These are phyloP conservation scores for Tetanocera ferruginea DNA, from an alignment of 2,888 invertebrate genomes.

Conservation along the genomic window DNA sequence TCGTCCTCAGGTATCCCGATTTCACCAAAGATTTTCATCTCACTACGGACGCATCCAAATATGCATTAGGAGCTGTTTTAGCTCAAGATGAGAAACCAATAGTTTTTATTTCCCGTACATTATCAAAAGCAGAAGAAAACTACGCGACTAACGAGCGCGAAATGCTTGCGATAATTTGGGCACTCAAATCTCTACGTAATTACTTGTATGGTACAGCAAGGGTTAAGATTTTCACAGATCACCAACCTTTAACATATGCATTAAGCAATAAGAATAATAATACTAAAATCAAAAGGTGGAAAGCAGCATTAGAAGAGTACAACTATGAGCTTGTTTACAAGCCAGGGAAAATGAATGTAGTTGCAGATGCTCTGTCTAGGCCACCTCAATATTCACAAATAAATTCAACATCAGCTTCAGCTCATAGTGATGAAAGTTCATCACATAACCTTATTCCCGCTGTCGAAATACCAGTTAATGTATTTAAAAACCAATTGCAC, in stretches of 20 bases:
- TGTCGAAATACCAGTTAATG: no score
- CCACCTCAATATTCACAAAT: not conserved
- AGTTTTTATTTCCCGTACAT: constrained; percentile 12
- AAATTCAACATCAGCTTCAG: not conserved
- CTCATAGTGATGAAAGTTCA: no score
- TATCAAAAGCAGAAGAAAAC: constrained; percentile 14
- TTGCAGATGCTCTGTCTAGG: constrained; percentile 16
- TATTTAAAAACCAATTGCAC: not conserved
- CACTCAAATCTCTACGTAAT: constrained; percentile 12
- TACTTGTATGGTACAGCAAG: constrained; percentile 24
- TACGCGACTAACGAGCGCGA: constrained; percentile 17
- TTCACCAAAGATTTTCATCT: constrained; percentile 8
- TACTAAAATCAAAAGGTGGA: no score
- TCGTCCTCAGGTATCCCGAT: not conserved
- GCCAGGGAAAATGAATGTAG: no score
- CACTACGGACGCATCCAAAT: constrained; percentile 18
- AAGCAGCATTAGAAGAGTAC: no score
- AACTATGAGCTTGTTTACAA: no score
- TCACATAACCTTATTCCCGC: no score
- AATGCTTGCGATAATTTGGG: constrained; percentile 22
- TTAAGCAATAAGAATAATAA: no score
- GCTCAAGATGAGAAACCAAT: constrained; percentile 21
- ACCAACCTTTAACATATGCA: not conserved
- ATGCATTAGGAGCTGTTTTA: constrained; percentile 19
- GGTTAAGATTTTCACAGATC: constrained; percentile 2